A percentile compares a stretch with the other conserved stretches of the same genome.
These are phyloP conservation scores for Oryzias melastigma DNA, from an alignment of 2,113 vertebrate genomes.

Conservation along the genomic window DNA sequence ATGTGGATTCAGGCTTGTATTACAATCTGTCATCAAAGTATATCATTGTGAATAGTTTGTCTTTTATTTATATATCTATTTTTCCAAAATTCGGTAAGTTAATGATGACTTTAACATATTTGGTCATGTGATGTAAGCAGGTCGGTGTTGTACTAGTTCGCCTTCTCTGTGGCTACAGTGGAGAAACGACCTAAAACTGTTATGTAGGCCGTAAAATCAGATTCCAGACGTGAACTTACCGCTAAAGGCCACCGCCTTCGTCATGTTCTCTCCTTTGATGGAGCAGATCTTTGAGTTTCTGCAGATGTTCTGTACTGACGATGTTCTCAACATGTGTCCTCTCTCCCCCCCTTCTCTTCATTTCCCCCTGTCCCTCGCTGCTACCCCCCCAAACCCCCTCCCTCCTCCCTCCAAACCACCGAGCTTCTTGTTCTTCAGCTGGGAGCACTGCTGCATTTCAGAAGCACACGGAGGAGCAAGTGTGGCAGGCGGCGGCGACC, in stretches of 20 bases:
- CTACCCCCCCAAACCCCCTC: constrained; percentile 14
- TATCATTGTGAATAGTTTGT: constrained; percentile 55
- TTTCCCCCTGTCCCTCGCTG: constrained; percentile 40
- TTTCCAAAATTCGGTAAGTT: neutral
- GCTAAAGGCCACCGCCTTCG: neutral
- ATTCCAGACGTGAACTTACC: no score
- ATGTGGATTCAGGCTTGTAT: constrained; percentile 14
- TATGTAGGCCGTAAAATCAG: no score
- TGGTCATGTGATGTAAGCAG: constrained; percentile 19
- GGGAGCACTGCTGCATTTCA: constrained; percentile 66
- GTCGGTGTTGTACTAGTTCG: neutral
- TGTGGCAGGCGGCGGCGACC: constrained; percentile 58
- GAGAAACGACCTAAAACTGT: neutral
- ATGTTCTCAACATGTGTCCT: constrained; percentile 57
- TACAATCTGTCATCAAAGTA: constrained; percentile 25
- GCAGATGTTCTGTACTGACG: constrained; percentile 19
- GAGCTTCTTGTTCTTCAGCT: constrained; percentile 67
- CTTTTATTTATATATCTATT: neutral
- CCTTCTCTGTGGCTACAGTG: neutral
- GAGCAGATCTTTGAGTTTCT: neutral
- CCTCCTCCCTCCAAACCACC: constrained; percentile 47
- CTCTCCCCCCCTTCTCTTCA: constrained; percentile 26
- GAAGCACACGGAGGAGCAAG: constrained; percentile 67
- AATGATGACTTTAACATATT: constrained; percentile 5
- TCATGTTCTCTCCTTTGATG: neutral